Conservation (phyloP, 2,797 vertebrate genomes). For the Botia almorhae region DNA sequence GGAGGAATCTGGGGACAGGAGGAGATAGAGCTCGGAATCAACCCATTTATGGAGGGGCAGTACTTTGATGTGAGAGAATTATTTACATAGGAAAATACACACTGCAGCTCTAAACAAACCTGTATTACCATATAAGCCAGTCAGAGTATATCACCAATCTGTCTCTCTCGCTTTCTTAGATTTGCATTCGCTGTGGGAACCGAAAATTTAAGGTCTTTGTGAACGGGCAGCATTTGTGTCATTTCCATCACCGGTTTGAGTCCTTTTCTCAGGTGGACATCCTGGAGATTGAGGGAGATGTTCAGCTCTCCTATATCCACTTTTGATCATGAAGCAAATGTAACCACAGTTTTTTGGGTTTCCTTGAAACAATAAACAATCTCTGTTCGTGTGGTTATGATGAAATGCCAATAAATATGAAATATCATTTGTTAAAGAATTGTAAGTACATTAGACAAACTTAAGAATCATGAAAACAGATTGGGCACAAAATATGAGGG, state of each 20-base stretch:
- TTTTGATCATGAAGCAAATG: slow-evolving; percentile 66
- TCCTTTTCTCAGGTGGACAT: slow-evolving; percentile 74
- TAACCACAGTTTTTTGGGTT: too few relatives aligned
- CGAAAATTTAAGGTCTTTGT: slow-evolving; percentile 82
- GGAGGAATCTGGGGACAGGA: slow-evolving; percentile 80
- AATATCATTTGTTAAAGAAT: background rate
- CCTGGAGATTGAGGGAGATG: slow-evolving; percentile 79
- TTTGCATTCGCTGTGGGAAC: slow-evolving; percentile 83
- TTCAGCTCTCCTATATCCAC: slow-evolving; percentile 84
- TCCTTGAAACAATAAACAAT: too few relatives aligned
- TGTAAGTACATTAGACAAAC: background rate
- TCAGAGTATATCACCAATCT: background rate
- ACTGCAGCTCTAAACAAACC: background rate
- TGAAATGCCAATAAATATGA: too few relatives aligned
- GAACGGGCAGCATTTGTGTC: slow-evolving; percentile 81
- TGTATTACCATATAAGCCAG: background rate
- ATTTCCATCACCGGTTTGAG: slow-evolving; percentile 76
- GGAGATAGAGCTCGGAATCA: slow-evolving; percentile 73
- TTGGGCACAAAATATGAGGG: background rate
- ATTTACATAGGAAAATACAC: background rate
- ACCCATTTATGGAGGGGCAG: slow-evolving; percentile 82
- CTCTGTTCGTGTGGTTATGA: too few relatives aligned
- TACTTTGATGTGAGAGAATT: slow-evolving; percentile 84
- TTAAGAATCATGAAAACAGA: background rate
- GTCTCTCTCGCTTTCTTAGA: slow-evolving; percentile 63